Conservation (phyloP, 2,113 vertebrate genomes). For the Cyrtonyx montezumae region DNA sequence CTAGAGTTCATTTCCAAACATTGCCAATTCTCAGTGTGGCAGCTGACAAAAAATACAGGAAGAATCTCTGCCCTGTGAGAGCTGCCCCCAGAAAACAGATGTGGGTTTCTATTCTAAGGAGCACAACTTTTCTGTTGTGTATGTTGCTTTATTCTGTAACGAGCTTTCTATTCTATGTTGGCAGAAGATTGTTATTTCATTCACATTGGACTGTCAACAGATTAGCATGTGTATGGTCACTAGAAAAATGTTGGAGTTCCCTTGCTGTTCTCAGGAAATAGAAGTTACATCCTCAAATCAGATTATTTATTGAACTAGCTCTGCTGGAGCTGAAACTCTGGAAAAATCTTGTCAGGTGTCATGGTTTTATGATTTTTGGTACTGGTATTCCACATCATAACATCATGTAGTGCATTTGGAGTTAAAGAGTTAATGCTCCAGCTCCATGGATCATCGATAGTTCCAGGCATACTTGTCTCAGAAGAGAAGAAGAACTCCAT, state of each 20-base stretch:
- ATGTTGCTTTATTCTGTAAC: not conserved
- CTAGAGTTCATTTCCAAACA: fast-evolving
- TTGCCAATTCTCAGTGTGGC: not conserved
- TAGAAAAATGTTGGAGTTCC: conserved; percentile 12
- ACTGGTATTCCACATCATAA: too few species aligned
- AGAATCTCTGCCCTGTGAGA: not conserved
- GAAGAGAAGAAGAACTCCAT: too few species aligned
- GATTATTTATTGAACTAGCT: not conserved
- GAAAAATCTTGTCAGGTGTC: not conserved
- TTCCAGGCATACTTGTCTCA: too few species aligned
- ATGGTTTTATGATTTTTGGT: too few species aligned
- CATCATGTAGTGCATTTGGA: too few species aligned
- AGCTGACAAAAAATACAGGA: not conserved
- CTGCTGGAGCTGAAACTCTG: not conserved
- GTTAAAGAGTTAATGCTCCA: too few species aligned
- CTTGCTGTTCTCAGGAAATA: conserved; percentile 13
- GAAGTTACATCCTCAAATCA: not conserved
- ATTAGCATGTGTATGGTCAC: not conserved
- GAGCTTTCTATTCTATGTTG: not conserved
- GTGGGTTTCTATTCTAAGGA: not conserved
- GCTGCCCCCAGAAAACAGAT: not conserved
- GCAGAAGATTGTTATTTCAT: not conserved
- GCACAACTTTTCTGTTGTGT: not conserved
- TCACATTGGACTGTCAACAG: not conserved
- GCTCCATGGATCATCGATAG: too few species aligned